Percentiles rank a stretch among this genome's conserved stretches.
Evolutionary conservation across 1,140 invertebrate genomes (phyloP).

Genomic region (Aphaenogaster floridana): DNA sequence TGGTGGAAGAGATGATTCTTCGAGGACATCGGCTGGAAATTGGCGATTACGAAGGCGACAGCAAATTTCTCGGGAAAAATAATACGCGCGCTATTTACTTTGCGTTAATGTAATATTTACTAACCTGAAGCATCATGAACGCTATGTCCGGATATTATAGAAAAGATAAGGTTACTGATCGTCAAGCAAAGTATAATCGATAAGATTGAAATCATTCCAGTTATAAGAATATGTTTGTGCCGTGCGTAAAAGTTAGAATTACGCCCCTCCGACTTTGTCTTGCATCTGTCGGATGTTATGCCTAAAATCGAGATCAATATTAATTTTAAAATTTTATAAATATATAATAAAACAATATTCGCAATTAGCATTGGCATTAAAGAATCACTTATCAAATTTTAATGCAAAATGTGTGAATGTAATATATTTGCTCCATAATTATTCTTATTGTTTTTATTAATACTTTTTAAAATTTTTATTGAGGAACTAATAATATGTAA

Average conservation of each 20-base stretch:
- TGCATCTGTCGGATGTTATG: background rate
- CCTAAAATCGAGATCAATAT: constrained; percentile 36
- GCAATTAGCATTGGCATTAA: background rate
- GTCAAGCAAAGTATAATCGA: background rate
- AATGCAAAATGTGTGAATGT: background rate
- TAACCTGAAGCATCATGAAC: constrained; percentile 17
- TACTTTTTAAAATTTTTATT: background rate
- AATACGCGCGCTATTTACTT: background rate
- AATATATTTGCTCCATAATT: background rate
- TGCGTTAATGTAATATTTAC: background rate
- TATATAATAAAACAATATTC: background rate
- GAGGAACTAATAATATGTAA: background rate
- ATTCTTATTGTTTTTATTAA: background rate
- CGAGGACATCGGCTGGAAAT: constrained; percentile 16
- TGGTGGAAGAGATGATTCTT: constrained; percentile 26
- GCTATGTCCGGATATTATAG: background rate
- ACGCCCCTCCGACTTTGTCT: too few species aligned
- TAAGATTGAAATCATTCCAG: background rate
- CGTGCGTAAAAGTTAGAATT: background rate
- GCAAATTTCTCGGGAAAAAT: background rate
- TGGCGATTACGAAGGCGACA: background rate
- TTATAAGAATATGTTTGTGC: background rate
- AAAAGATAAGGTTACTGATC: background rate
- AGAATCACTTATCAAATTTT: background rate
- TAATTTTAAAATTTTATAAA: background rate